Evolutionary conservation across 1,140 invertebrate genomes (phyloP), one percentile per base, ranked within the genome.

Genomic region (Trichonephila inaurata): DNA sequence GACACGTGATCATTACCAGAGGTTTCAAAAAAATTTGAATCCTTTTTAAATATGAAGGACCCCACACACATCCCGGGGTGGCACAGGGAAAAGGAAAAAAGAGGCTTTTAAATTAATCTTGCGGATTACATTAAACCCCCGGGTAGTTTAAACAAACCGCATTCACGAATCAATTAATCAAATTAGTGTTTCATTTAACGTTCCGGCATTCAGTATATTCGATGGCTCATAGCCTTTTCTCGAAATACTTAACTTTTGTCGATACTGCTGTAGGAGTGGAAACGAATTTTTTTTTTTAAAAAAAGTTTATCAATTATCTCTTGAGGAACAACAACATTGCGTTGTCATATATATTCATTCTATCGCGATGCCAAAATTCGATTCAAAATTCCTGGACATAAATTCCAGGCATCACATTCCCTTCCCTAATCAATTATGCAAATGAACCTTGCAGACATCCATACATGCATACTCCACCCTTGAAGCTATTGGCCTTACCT

Each of bases 341-440:
- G 72, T 77, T 77, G 72, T 77, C 72, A 28, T 77, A 40, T 77
- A 77, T 77, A 77, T 77, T 77, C 72, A 77, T 77, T 28, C 72
- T 40, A 77, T 82, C 33, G 28, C 28, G 28, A 24, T 40, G 5
- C 28, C 5, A 40, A 88, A 88, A 62, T 66, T 88, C 60, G 86
- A 88, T 64, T 88, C 21, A 89, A 89, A 89, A 72, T 77, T 77
- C 88, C 28, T 62, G 44, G 28, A 69, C 62, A 89, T 89, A 89
- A 89, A 89, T 89, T 89, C 88, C 66, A 28, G 28, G 88, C 88
- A 89, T 89, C 88, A 33, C 88, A 72, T 89, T 69, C 88, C 64
- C 51, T 72, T 51, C 33, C 58, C 58, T 77, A 89, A 89, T 89
- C 88, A 89, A 89, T 89, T 89, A 89, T 89, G 88, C 40, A 72